These are phyloP conservation scores for Thermophis baileyi DNA, from an alignment of 2,113 vertebrate species.

Conservation along the genomic window DNA sequence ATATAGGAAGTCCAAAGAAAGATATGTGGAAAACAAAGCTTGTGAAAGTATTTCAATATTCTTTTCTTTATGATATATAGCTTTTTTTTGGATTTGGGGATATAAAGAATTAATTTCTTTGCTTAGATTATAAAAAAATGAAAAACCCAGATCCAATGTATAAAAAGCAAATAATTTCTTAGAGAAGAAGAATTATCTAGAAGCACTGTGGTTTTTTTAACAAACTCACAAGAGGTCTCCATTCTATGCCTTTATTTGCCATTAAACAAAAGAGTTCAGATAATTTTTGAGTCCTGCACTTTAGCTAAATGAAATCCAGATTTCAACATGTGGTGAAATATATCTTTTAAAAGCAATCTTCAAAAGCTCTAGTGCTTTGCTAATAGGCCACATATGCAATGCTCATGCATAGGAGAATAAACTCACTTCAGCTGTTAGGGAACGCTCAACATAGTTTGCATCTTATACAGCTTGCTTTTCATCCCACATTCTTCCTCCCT, in stretches of 20 bases:
- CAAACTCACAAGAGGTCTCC: not conserved
- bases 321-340: not conserved
- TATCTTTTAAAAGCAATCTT: not conserved
- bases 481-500: not conserved
- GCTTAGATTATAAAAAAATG: not conserved
- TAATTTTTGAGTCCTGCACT: not conserved
- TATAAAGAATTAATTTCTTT: not conserved
- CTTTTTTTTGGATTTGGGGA: not conserved
- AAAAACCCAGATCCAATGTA: not conserved
- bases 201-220: not conserved
- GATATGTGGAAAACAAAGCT: not conserved
- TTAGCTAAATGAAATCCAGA: not conserved
- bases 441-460: conserved; percentile 7
- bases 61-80: not conserved
- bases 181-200: not conserved
- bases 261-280: not conserved
- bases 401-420: not conserved
- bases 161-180: not conserved
- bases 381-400: not conserved
- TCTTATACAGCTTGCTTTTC: not conserved
- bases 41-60: not conserved
- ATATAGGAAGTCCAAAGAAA: not conserved
- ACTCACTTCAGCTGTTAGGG: not conserved
- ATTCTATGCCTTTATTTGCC: not conserved
- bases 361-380: not conserved